phyloP scores from a whole-genome alignment of 2,113 vertebrate species.

The Azemiops feae region DNA sequence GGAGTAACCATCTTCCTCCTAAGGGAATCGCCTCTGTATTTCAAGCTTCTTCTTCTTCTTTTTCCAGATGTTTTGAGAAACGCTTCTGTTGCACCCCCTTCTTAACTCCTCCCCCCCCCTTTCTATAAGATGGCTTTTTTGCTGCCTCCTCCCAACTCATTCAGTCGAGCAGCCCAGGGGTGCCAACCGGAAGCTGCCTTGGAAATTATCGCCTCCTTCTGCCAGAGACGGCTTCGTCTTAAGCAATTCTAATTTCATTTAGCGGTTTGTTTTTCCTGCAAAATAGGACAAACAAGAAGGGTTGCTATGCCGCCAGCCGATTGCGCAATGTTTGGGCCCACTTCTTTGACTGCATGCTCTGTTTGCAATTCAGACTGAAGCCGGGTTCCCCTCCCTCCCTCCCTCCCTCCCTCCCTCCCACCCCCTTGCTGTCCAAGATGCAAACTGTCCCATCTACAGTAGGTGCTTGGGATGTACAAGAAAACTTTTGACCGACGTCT shows the following conservation, averaged over 20 bases:
- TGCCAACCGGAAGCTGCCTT: not conserved
- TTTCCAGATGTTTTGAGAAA: not conserved
- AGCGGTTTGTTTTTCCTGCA: not conserved
- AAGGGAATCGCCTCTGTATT: not conserved
- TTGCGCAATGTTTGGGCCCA: not conserved
- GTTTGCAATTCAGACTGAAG: not conserved
- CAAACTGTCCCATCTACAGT: not conserved
- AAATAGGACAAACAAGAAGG: not conserved
- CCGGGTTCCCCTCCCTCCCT: too few relatives aligned
- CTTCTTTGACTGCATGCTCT: not conserved
- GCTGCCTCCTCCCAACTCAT: not conserved
- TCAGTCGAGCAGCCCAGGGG: not conserved
- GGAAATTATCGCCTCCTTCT: not conserved
- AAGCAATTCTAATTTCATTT: constrained; percentile 10
- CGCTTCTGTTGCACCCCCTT: not conserved
- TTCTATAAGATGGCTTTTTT: not conserved
- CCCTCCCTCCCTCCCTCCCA: too few relatives aligned
- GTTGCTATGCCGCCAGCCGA: not conserved
- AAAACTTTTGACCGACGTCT: too few relatives aligned
- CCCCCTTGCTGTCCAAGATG: not conserved
- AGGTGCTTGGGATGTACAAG: not conserved
- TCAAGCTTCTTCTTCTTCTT: not conserved
- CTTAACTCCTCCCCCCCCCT: not conserved
- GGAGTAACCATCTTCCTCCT: not conserved
- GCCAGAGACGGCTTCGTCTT: not conserved